A percentile compares a stretch with the other conserved stretches of the same genome.
phyloP scores from a whole-genome alignment of 2,797 vertebrate species.

The Eulemur albifrons region DNA sequence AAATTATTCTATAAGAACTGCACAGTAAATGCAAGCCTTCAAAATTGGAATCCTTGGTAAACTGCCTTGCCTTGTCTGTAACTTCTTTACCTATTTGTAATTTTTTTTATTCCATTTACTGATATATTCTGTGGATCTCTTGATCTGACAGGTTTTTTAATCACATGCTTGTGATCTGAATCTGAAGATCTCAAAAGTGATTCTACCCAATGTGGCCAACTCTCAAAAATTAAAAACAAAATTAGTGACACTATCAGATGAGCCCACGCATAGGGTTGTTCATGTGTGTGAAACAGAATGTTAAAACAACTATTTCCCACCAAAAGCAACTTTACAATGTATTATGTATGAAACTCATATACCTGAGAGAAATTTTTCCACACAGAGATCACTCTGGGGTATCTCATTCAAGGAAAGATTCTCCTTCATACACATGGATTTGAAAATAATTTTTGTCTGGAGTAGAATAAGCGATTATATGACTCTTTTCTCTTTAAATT shows the following conservation, averaged over 20 bases:
- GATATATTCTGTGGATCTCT: neutral
- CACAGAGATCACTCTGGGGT: neutral
- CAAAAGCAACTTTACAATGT: constrained; percentile 17
- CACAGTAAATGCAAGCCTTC: neutral
- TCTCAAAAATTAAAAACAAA: neutral
- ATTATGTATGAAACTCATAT: constrained; percentile 53
- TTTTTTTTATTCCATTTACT: neutral
- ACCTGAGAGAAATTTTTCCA: neutral
- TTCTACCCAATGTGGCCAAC: neutral
- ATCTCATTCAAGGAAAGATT: neutral
- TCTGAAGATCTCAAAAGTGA: neutral
- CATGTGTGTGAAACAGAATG: constrained; percentile 30
- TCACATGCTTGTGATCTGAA: neutral
- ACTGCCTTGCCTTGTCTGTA: neutral
- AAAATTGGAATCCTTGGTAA: neutral
- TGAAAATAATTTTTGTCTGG: neutral
- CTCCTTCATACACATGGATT: neutral
- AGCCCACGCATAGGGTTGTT: neutral
- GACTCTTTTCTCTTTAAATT: neutral
- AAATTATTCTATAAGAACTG: neutral
- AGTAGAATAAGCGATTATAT: neutral
- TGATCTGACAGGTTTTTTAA: neutral
- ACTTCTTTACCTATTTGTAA: neutral
- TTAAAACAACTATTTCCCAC: neutral
- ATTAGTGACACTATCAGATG: neutral